A percentile compares a stretch with the other conserved stretches of the same genome.
These are phyloP conservation scores for Papilio elwesi DNA, from an alignment of 2,888 invertebrate species.

Conservation along the genomic window DNA sequence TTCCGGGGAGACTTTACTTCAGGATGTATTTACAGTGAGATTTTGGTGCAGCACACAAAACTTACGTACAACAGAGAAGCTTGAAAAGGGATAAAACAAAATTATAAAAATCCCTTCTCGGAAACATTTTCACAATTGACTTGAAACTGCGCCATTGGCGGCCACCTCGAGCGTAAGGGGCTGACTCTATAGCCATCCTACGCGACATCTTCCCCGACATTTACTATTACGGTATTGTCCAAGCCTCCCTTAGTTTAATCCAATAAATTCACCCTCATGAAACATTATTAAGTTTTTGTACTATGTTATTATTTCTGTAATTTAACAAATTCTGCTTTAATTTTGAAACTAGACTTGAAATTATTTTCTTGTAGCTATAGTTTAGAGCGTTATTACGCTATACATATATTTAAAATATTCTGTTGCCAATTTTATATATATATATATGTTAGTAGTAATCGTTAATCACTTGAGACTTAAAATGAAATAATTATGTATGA, in stretches of 20 bases:
- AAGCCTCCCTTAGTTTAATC: slow-evolving; percentile 11
- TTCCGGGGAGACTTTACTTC: too few relatives aligned
- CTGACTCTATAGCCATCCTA: not conserved
- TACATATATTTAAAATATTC: too few relatives aligned
- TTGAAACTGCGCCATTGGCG: slow-evolving; percentile 14
- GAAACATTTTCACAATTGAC: slow-evolving; percentile 9
- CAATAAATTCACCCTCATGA: slow-evolving; percentile 22
- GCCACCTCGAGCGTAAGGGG: slow-evolving; percentile 15
- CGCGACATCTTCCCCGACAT: slow-evolving; percentile 10
- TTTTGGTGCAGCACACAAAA: too few relatives aligned
- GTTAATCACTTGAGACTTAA: too few relatives aligned
- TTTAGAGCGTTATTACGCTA: too few relatives aligned
- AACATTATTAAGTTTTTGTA: slow-evolving; percentile 6
- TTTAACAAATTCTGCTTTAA: not conserved
- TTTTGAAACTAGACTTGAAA: too few relatives aligned
- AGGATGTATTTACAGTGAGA: too few relatives aligned
- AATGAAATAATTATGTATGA: too few relatives aligned
- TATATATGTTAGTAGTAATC: too few relatives aligned
- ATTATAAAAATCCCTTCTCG: not conserved
- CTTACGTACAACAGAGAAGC: not conserved
- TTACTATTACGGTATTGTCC: slow-evolving; percentile 19
- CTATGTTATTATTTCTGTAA: not conserved
- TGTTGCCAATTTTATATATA: too few relatives aligned
- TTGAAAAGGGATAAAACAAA: not conserved
- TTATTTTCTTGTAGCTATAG: too few relatives aligned